Evolutionary conservation across 2,888 invertebrate genomes (phyloP).

Genomic region (Embidobia sp.): DNA sequence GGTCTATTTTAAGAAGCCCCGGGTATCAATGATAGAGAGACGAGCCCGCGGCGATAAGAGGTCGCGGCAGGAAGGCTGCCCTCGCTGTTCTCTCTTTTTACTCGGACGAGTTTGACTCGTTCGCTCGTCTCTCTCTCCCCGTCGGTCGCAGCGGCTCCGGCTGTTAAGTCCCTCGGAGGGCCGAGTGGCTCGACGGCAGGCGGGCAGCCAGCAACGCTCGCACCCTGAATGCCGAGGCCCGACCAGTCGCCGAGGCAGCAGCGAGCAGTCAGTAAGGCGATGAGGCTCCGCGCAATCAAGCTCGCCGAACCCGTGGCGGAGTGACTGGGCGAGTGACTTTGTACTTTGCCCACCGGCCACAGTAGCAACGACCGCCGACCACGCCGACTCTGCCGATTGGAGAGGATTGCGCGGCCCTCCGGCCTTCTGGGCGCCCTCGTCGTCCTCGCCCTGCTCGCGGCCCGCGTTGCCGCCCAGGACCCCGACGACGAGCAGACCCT

Average conservation of each 20-base stretch:
- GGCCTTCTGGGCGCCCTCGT: slow-evolving; percentile 32
- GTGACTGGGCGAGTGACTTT: too few relatives aligned
- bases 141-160: slow-evolving; percentile 66
- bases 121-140: too few relatives aligned
- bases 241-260: too few relatives aligned
- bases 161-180: too few relatives aligned
- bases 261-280: slow-evolving; percentile 75
- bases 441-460: slow-evolving; percentile 49
- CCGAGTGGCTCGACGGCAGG: slow-evolving; percentile 55
- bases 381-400: too few relatives aligned
- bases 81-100: slow-evolving; percentile 63
- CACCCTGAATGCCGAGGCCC: slow-evolving; percentile 79
- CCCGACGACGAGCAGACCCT: slow-evolving; percentile 89
- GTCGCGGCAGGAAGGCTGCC: too few relatives aligned
- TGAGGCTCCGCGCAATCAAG: slow-evolving; percentile 77
- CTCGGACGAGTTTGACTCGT: slow-evolving; percentile 66
- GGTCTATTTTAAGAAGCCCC: too few relatives aligned
- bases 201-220: slow-evolving; percentile 68
- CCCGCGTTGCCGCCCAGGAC: too few relatives aligned
- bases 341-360: too few relatives aligned
- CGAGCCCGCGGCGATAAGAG: too few relatives aligned
- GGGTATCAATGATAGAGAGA: too few relatives aligned
- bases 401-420: too few relatives aligned
- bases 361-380: slow-evolving; percentile 22
- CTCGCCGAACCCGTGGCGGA: slow-evolving; percentile 74